Evolutionary conservation across 2,113 vertebrate species (phyloP), one percentile per base, ranked within the genome.

Genomic region (Carlito syrichta): DNA sequence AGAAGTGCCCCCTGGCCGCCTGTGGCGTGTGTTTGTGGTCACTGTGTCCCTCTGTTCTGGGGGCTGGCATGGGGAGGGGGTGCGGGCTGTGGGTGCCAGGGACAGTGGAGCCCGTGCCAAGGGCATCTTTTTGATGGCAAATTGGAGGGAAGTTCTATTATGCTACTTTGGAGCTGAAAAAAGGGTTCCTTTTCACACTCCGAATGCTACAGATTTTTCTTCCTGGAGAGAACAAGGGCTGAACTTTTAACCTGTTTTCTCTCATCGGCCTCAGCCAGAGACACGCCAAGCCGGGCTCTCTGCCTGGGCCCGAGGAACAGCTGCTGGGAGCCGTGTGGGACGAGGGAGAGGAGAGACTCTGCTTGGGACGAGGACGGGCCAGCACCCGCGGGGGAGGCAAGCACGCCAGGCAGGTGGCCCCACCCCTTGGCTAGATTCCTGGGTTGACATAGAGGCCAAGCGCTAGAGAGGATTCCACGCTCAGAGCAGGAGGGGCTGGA

Each of bases 171-270:
- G 97, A 92, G 93, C 96, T 97, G 93, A 95, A 97, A 96, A 96
- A 96, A 95, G 93, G 95, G 96, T 76, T 96, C 96, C 79, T 97
- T 98, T 98, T 97, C 98, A 98, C 98, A 98, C 94, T 96, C 95
- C 30, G 40, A 97, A 96, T 93, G 97, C 96, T 97, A 96, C 97
- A 96, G 98, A 98, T 97, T 97, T 96, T 97, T 97, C 97, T 97
- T 97, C 97, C 98, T 97, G 95, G 94, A 96, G 97, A 97, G 96
- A 98, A 97, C 97, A 98, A 97, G 96, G 95, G 94, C 83, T 97
- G 97, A 97, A 98, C 97, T 98, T 97, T 97, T 98, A 97, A 97
- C 97, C 96, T 97, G 96, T 96, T 94, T 93, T 95, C 96, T 97
- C 96, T 96, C 91, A 97, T 97, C 68, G 92, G 95, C 82, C 93